These are phyloP conservation scores for Chrysoperla carnea DNA, from an alignment of 1,140 invertebrate species.

Conservation along the genomic window DNA sequence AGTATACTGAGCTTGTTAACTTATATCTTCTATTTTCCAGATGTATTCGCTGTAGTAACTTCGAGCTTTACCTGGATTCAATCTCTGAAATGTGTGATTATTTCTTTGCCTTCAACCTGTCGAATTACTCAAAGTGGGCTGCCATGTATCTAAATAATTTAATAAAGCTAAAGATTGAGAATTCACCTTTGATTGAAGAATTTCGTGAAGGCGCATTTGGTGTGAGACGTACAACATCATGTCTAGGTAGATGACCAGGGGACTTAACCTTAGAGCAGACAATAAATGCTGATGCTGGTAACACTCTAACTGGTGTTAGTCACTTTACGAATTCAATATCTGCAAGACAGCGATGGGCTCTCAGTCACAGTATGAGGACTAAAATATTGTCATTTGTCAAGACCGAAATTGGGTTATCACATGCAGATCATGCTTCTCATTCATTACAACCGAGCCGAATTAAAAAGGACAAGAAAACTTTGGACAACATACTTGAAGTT, in stretches of 20 bases:
- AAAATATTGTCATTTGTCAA: constrained; percentile 16
- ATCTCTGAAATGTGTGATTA: constrained; percentile 13
- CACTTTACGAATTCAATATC: constrained; percentile 13
- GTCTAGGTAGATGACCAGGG: constrained; percentile 2
- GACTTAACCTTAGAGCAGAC: background rate
- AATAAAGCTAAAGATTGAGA: constrained; percentile 7
- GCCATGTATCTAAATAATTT: constrained; percentile 10
- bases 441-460: constrained; percentile 12
- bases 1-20: constrained; percentile 12
- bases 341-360: constrained; percentile 14
- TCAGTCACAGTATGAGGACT: constrained; percentile 14
- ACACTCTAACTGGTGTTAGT: constrained; percentile 11
- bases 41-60: constrained; percentile 12
- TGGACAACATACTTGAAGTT: constrained; percentile 9
- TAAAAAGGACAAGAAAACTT: constrained; percentile 11
- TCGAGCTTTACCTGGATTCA: constrained; percentile 12
- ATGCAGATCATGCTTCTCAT: constrained; percentile 11
- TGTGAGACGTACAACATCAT: constrained; percentile 7
- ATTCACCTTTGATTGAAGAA: constrained; percentile 8
- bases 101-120: constrained; percentile 17
- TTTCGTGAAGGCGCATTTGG: constrained; percentile 11
- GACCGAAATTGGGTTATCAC: background rate
- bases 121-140: constrained; percentile 16
- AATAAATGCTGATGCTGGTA: constrained; percentile 13
- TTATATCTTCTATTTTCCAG: constrained; percentile 10